Base-by-base conservation (phyloP, 1,140 invertebrate species). In the Drosophila biarmipes region DNA sequence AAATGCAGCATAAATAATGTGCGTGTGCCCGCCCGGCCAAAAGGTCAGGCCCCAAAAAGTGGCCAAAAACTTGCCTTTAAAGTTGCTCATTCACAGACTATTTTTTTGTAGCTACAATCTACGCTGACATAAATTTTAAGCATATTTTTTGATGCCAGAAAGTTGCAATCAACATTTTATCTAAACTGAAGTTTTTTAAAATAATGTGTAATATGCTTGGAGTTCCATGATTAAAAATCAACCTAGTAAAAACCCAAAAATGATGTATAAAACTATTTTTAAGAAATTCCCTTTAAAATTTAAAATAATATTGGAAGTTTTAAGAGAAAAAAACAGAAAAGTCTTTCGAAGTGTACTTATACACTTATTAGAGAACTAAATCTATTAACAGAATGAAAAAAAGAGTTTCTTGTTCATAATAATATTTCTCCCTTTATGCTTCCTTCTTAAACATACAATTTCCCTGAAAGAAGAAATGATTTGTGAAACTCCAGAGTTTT, bases 1-100 rank as follows among this genome's bases (percentile, higher is more conserved):
- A 87, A 87, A 87, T 87, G 84, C 82, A 87, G 79, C 82, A 89
- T 87, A 84, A 87, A 87, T 89, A 86, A 86, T 86, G 81, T 77
- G 78, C 73, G 78, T 77, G 73, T 66, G 59, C 56, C 66, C 34
- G 29, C 15, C 48, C 48, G 42, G 67, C 14, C 19, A 24, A 56
- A 48, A 69, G 67, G 67, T 71, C 67, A 69, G 31, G 15, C 37
- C 15, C 15, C 17, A 46, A 27, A 67, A 34, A 31, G 34, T 34
- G 29, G 17, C 15, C 11, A 7, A 45, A 31, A 53, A 53, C 24
- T 19, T 14, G 27, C 31, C 48, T 40, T 37, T 19, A 35, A 35
- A 6, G 10, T 46, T 27, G 43, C 43, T 4, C 6, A 12, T 34
- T 34, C 7, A 34, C 10, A 6, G 29, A 34, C 29, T 34, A 34